Evolutionary conservation across 2,888 invertebrate species (phyloP).

Genomic region (Chydorus sphaericus): DNA sequence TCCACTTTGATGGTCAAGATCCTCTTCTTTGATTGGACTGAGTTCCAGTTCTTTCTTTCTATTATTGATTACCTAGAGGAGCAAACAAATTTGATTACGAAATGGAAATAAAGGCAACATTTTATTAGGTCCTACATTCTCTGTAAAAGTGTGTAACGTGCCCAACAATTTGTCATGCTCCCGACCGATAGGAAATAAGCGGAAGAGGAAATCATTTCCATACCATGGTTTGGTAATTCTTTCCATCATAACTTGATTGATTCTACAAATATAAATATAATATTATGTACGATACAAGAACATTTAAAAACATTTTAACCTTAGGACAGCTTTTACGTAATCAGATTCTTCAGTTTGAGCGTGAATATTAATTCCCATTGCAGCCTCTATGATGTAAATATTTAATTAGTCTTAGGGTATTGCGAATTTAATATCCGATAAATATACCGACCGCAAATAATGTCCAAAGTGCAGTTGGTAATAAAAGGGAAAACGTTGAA

Average conservation of each 20-base stretch:
- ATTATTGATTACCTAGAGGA: neutral
- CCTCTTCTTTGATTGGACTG: no score
- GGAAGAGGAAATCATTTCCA: conserved; percentile 4
- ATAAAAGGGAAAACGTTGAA: no score
- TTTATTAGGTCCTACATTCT: no score
- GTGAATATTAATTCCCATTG: conserved; percentile 31
- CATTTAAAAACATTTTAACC: conserved; percentile 17
- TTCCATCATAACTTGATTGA: conserved; percentile 18
- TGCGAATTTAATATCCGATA: neutral
- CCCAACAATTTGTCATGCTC: neutral
- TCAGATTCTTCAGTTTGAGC: conserved; percentile 23
- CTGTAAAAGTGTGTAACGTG: neutral
- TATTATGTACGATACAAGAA: conserved; percentile 31
- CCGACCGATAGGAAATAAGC: neutral
- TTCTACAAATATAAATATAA: conserved; percentile 23
- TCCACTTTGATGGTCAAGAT: no score
- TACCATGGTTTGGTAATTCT: neutral
- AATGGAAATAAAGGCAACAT: no score
- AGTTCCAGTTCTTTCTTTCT: neutral
- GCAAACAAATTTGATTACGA: neutral
- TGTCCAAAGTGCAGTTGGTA: neutral
- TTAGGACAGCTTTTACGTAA: conserved; percentile 26
- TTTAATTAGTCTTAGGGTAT: neutral
- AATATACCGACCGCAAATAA: conserved; percentile 15
- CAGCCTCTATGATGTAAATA: conserved; percentile 28